These are phyloP conservation scores for Narcine bancroftii DNA, from an alignment of 2,113 vertebrate species.

Conservation along the genomic window DNA sequence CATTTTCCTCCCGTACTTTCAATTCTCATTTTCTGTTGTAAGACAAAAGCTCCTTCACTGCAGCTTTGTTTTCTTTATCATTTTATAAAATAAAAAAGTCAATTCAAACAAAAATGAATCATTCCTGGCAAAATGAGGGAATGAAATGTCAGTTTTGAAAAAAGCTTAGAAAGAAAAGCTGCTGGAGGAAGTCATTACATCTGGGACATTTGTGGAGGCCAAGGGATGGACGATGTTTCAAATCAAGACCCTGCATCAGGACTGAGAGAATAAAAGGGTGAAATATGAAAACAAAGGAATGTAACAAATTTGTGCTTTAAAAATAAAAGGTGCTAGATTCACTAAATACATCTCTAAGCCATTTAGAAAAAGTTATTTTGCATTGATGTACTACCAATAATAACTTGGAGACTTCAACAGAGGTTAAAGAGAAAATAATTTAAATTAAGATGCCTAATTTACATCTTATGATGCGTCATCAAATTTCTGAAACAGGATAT, in stretches of 20 bases:
- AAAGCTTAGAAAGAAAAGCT: background rate
- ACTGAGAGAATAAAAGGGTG: too few species aligned
- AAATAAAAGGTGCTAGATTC: background rate
- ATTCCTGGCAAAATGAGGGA: background rate
- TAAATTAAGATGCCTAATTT: constrained; percentile 27
- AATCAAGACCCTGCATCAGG: too few species aligned
- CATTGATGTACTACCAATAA: background rate
- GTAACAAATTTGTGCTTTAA: background rate
- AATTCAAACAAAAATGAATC: background rate
- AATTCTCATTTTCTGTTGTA: constrained; percentile 43
- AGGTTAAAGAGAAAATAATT: constrained; percentile 3
- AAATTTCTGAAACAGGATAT: background rate
- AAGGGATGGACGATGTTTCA: too few species aligned
- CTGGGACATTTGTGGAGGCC: too few species aligned
- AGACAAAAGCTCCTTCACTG: constrained; percentile 42
- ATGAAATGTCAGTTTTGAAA: background rate
- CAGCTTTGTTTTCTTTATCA: background rate
- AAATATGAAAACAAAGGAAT: background rate
- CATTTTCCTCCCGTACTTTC: constrained; percentile 7
- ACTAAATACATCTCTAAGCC: background rate
- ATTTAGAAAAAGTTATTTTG: background rate
- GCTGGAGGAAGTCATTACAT: too few species aligned
- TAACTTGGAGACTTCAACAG: background rate
- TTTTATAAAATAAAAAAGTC: background rate
- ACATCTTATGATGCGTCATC: background rate